Percentiles rank a stretch among this genome's conserved stretches.
Conservation (phyloP, 2,888 invertebrate species). For the Nomada ruficornis region DNA sequence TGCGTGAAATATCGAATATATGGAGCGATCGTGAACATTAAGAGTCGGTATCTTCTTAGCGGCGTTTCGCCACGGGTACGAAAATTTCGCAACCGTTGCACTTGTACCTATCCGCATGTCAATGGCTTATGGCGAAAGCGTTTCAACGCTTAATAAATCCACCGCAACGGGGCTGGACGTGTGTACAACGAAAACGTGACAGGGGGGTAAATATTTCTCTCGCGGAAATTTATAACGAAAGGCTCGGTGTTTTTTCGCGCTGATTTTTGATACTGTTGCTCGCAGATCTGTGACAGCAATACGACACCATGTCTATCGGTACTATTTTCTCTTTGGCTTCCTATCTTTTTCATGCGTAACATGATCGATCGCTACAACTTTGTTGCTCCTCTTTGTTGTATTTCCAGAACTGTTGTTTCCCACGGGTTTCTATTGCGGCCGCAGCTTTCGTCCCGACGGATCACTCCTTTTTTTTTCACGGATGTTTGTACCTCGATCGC, state of each 20-base stretch:
- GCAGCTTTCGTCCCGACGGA: too few species aligned
- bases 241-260: not conserved
- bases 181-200: not conserved
- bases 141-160: slow-evolving; percentile 34
- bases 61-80: slow-evolving; percentile 20
- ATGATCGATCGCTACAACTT: not conserved
- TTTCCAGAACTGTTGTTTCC: too few species aligned
- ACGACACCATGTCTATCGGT: not conserved
- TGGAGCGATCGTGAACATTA: slow-evolving; percentile 29
- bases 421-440: too few species aligned
- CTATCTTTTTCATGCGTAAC: too few species aligned
- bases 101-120: not conserved
- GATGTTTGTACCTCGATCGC: too few species aligned
- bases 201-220: not conserved
- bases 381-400: not conserved
- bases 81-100: slow-evolving; percentile 1
- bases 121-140: slow-evolving; percentile 18
- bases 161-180: not conserved
- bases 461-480: not conserved
- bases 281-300: not conserved
- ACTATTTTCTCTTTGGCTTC: not conserved
- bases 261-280: not conserved
- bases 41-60: slow-evolving; percentile 32
- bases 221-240: not conserved
- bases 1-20: slow-evolving; percentile 25